Evolutionary conservation across 2,797 vertebrate genomes (phyloP).

Genomic region (Clarias platycephalus): DNA sequence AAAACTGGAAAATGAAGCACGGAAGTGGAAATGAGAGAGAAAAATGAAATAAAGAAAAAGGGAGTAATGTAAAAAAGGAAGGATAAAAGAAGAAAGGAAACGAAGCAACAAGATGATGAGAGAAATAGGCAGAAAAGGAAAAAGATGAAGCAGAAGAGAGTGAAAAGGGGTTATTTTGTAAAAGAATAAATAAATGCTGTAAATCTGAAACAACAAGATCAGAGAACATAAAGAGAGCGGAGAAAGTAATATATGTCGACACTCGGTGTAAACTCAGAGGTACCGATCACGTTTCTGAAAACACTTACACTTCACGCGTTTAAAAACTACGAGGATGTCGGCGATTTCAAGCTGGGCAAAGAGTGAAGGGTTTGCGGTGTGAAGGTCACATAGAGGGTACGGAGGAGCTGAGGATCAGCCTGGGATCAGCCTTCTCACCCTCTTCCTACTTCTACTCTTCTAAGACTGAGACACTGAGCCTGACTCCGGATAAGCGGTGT

Average conservation of each 20-base stretch:
- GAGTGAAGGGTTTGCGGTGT: conserved; percentile 42
- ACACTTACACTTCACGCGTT: not conserved
- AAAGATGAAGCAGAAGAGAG: not conserved
- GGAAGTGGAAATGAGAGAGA: not conserved
- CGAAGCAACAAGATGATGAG: conserved; percentile 18
- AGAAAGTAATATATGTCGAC: not conserved
- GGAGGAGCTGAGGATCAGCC: conserved; percentile 20
- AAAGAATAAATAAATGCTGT: not conserved
- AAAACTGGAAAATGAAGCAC: not conserved
- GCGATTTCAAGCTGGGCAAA: not conserved
- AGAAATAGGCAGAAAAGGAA: not conserved
- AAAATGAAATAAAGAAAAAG: not conserved
- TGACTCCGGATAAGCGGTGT: conserved; percentile 10
- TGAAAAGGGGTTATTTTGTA: not conserved
- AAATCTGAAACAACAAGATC: not conserved
- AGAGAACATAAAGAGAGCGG: not conserved
- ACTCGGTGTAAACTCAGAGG: not conserved
- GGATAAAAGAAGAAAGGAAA: conserved; percentile 25
- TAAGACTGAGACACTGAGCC: not conserved
- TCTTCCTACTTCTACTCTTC: conserved; percentile 4
- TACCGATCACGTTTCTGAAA: not conserved
- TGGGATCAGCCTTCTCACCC: conserved; percentile 15
- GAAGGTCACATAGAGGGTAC: conserved; percentile 65
- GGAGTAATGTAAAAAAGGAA: conserved; percentile 26
- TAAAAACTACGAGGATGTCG: not conserved